Percentiles rank a stretch among this genome's conserved stretches.
These are phyloP conservation scores for Melanchra persicariae DNA, from an alignment of 2,888 invertebrate species.

Conservation along the genomic window DNA sequence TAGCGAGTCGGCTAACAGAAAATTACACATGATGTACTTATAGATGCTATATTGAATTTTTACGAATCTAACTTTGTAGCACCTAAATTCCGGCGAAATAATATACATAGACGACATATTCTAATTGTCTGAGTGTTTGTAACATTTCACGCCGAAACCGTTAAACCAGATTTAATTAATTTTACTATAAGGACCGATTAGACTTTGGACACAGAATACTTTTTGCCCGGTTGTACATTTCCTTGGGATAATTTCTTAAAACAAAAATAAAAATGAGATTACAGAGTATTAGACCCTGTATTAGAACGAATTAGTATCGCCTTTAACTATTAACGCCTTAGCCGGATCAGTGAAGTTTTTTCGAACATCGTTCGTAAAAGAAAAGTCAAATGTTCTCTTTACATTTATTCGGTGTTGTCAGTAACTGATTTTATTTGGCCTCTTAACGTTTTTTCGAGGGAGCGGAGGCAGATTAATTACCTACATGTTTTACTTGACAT, in stretches of 20 bases:
- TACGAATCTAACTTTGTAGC: constrained; percentile 12
- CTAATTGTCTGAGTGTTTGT: background rate
- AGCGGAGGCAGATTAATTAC: background rate
- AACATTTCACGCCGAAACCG: too few relatives aligned
- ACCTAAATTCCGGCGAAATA: background rate
- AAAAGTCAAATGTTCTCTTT: constrained; percentile 13
- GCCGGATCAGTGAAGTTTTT: constrained; percentile 17
- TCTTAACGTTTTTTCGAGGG: background rate
- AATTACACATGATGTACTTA: constrained; percentile 46
- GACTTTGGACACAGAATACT: too few relatives aligned
- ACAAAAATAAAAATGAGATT: constrained; percentile 27
- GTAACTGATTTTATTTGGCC: constrained; percentile 8
- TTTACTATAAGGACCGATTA: too few relatives aligned
- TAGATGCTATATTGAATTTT: constrained; percentile 32
- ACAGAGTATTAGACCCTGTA: constrained; percentile 12
- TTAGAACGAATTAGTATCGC: constrained; percentile 11
- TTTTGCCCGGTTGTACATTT: too few relatives aligned
- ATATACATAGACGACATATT: too few relatives aligned
- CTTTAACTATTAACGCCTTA: constrained; percentile 3
- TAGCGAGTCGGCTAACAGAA: constrained; percentile 51
- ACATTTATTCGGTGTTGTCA: background rate
- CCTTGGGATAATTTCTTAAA: too few relatives aligned
- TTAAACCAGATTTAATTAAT: too few relatives aligned
- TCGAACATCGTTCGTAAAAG: constrained; percentile 13
- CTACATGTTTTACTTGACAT: background rate